Base-by-base conservation (phyloP, 2,888 invertebrate genomes). In the Clepsis dumicolana region DNA sequence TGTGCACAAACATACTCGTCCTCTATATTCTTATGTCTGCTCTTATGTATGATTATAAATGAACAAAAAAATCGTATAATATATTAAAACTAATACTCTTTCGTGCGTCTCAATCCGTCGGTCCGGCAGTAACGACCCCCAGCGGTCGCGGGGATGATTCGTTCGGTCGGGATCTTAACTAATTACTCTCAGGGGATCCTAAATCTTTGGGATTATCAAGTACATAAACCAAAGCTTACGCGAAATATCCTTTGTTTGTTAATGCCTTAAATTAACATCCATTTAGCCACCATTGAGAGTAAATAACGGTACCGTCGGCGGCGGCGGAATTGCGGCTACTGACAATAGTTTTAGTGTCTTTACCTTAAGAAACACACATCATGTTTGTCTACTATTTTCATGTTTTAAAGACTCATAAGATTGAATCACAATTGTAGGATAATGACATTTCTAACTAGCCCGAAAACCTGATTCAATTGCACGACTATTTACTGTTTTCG, bases 181-280 rank as follows among this genome's bases (percentile, higher is more conserved):
- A 70, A 70, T 66, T 63, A 57, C 59, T 41, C 66, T 41, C 62
- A 18, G 14, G 70, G 66, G 66, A 66, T 53, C 50, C 18, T 63
- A 59, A 57, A 63, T 63, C 53, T 59, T 63, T 59, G 25, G 53
- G 50, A 54, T 63, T 70, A 66, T 25, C 62, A 8, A 52, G 52
- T 62, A 35, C 38, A 56, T 66, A 56, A 48, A 54, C 18, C 59
- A 14, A 59, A 59, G 25, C 38, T 14, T n/a, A 18, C 27, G 32
- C 25, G 12, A 18, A 52, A 65, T 35, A 48, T 56, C 29, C 48
- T 54, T 54, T 25, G 41, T 32, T 24, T 44, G 32, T 32, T 61
- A 52, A 59, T 59, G 59, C 59, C 1, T 27, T n/a, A 60, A 60
- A 61, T 62, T 62, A 50, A 35, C 50, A 52, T 52, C 35, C 24